phyloP scores from a whole-genome alignment of 2,888 invertebrate genomes.

The Pycnomerus fuliginosus region DNA sequence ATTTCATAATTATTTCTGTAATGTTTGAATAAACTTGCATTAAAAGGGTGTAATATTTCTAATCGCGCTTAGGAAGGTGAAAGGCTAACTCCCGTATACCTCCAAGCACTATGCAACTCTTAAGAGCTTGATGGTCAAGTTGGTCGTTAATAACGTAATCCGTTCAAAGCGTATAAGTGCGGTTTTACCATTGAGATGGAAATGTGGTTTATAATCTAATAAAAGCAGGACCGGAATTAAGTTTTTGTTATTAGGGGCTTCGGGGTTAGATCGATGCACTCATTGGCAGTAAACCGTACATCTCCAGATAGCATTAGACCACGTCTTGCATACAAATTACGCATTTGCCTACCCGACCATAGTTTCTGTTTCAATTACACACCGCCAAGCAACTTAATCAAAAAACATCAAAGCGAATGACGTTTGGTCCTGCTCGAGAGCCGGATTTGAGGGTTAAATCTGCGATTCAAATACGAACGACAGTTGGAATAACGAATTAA shows the following conservation, averaged over 20 bases:
- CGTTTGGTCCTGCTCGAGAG: conserved; percentile 38
- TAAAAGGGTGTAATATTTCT: too few relatives aligned
- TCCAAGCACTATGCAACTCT: too few relatives aligned
- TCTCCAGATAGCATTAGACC: conserved; percentile 33
- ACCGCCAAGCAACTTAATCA: conserved; percentile 46
- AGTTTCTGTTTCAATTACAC: conserved; percentile 50
- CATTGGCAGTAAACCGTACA: conserved; percentile 20
- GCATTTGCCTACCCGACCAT: conserved; percentile 46
- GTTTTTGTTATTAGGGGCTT: conserved; percentile 27
- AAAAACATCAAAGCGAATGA: conserved; percentile 50
- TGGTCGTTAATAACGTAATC: conserved; percentile 12
- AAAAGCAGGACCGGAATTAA: conserved; percentile 11
- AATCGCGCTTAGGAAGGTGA: too few relatives aligned
- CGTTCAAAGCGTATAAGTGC: conserved; percentile 9
- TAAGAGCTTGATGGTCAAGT: conserved; percentile 12
- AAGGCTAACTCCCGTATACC: too few relatives aligned
- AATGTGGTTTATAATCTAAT: conserved; percentile 19
- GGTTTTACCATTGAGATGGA: conserved; percentile 15
- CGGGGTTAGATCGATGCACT: conserved; percentile 20
- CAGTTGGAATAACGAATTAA: conserved; percentile 37
- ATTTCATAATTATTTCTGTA: too few relatives aligned
- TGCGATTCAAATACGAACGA: conserved; percentile 41
- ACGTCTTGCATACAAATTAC: conserved; percentile 50
- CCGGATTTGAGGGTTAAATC: conserved; percentile 39
- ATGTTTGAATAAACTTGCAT: too few relatives aligned